Percentiles rank a stretch among this genome's conserved stretches.
phyloP scores from a whole-genome alignment of 2,888 invertebrate genomes.

The Ectropis crepuscularia region DNA sequence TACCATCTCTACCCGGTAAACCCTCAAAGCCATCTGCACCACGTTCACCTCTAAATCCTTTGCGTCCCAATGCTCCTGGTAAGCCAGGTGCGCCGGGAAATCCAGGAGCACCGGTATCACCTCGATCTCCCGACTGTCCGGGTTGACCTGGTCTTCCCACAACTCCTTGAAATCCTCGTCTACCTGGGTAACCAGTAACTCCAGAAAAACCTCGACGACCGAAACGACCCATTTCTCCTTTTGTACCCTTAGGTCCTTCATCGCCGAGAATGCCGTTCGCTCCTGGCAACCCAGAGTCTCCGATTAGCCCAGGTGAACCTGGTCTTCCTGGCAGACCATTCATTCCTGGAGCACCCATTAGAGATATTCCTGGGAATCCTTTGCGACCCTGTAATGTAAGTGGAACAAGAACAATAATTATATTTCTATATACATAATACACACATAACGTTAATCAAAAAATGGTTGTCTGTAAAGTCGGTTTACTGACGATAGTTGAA shows the following conservation, averaged over 20 bases:
- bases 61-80: slow-evolving; percentile 51
- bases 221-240: slow-evolving; percentile 81
- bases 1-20: slow-evolving; percentile 58
- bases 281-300: slow-evolving; percentile 78
- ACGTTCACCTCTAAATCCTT: slow-evolving; percentile 57
- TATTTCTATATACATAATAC: no score
- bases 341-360: slow-evolving; percentile 88
- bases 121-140: slow-evolving; percentile 87
- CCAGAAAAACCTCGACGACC: slow-evolving; percentile 73
- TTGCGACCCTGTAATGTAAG: slow-evolving; percentile 69
- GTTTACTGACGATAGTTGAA: no score
- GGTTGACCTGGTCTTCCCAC: slow-evolving; percentile 57
- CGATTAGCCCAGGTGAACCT: slow-evolving; percentile 87
- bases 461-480: no score
- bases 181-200: slow-evolving; percentile 66
- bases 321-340: slow-evolving; percentile 90
- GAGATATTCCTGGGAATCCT: slow-evolving; percentile 64
- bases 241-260: slow-evolving; percentile 79
- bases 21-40: slow-evolving; percentile 60
- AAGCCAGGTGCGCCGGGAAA: slow-evolving; percentile 78
- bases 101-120: slow-evolving; percentile 90
- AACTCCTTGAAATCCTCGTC: slow-evolving; percentile 73
- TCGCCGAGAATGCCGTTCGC: slow-evolving; percentile 65
- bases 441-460: no score
- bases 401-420: neutral